Percentiles rank a stretch among this genome's conserved stretches.
Evolutionary conservation across 2,888 invertebrate genomes (phyloP).

Genomic region (Polyommatus iphigenia): DNA sequence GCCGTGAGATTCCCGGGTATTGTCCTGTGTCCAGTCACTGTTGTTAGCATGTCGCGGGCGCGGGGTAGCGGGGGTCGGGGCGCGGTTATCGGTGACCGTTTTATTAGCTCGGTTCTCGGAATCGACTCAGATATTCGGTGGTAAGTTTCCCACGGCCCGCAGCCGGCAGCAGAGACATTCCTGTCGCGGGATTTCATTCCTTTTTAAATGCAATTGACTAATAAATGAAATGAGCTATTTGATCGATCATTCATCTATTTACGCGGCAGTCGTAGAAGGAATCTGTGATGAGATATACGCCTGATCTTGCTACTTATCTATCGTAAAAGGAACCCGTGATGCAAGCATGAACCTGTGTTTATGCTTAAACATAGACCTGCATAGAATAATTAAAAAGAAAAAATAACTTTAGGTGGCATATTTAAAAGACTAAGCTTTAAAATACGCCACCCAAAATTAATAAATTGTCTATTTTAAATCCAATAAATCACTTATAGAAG

Average conservation of each 20-base stretch:
- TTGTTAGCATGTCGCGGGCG: background rate
- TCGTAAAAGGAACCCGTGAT: too few relatives aligned
- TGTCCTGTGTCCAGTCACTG: background rate
- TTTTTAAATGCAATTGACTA: slow-evolving; percentile 4
- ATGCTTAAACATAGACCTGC: too few relatives aligned
- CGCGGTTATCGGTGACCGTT: slow-evolving; percentile 1
- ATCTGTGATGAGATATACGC: background rate
- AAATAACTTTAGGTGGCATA: too few relatives aligned
- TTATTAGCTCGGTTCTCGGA: slow-evolving; percentile 16
- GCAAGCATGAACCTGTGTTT: too few relatives aligned
- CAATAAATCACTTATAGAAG: slow-evolving; percentile 28
- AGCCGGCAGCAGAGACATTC: background rate
- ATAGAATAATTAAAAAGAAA: too few relatives aligned
- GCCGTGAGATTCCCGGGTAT: background rate
- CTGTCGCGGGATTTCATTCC: background rate
- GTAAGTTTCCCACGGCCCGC: slow-evolving; percentile 2
- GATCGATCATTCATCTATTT: background rate
- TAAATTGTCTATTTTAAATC: background rate
- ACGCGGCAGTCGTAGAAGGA: background rate
- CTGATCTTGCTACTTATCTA: too few relatives aligned
- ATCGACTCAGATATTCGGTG: slow-evolving; percentile 1
- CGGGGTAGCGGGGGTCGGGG: background rate
- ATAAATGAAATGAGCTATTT: background rate
- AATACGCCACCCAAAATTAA: background rate
- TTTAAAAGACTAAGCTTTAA: background rate